Evolutionary conservation across 2,888 invertebrate genomes (phyloP).

Genomic region (Teleogryllus oceanicus): DNA sequence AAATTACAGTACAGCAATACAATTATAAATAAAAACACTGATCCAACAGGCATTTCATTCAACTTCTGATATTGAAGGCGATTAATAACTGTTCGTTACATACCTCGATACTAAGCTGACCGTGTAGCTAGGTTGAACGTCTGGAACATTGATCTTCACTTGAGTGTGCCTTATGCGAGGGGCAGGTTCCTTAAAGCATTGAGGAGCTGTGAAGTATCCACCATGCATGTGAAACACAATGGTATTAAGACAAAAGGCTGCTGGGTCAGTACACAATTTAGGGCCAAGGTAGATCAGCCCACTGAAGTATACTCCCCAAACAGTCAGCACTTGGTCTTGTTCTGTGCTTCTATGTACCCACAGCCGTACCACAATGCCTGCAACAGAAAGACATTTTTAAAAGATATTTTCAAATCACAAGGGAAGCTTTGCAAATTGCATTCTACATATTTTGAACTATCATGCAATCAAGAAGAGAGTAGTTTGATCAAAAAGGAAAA

Average conservation of each 20-base stretch:
- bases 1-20: too few species aligned
- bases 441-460: neutral
- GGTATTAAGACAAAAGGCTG: slow-evolving; percentile 64
- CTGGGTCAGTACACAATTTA: slow-evolving; percentile 62
- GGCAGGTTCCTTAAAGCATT: slow-evolving; percentile 44
- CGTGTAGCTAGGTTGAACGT: slow-evolving; percentile 70
- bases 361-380: slow-evolving; percentile 51
- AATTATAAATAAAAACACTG: too few species aligned
- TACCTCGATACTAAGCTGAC: slow-evolving; percentile 56
- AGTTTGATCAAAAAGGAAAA: too few species aligned
- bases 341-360: slow-evolving; percentile 46
- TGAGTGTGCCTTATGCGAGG: slow-evolving; percentile 49
- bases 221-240: slow-evolving; percentile 84
- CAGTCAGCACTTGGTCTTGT: slow-evolving; percentile 50
- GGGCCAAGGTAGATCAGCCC: slow-evolving; percentile 75
- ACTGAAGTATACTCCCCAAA: slow-evolving; percentile 82
- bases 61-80: too few species aligned
- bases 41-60: too few species aligned
- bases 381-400: slow-evolving; percentile 26
- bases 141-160: slow-evolving; percentile 56
- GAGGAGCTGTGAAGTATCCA: slow-evolving; percentile 70
- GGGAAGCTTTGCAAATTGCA: neutral
- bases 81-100: too few species aligned
- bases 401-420: neutral
- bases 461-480: too few species aligned